Evolutionary conservation across 2,797 vertebrate genomes (phyloP).

Genomic region (Intellagama lesueurii): DNA sequence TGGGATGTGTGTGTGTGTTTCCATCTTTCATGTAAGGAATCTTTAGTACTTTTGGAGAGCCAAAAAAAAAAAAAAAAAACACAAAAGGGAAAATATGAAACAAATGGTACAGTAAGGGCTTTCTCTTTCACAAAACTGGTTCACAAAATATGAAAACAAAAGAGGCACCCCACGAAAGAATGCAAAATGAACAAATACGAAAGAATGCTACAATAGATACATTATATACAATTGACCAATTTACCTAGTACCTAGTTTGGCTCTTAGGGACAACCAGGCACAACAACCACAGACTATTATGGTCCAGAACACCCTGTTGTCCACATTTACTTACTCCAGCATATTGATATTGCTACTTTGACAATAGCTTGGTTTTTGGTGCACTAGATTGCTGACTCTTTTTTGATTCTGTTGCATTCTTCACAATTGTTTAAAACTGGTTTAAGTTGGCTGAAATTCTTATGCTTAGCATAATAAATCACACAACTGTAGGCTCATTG

Average conservation of each 20-base stretch:
- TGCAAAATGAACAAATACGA: no score
- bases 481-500: neutral
- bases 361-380: neutral
- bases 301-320: neutral
- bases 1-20: no score
- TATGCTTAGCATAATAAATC: no score
- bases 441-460: neutral
- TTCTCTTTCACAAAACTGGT: no score
- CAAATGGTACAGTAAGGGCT: no score
- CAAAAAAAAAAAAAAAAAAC: no score
- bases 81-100: no score
- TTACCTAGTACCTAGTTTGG: neutral
- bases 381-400: neutral
- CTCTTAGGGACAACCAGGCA: neutral
- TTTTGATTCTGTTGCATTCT: neutral
- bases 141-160: no score
- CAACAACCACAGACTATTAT: neutral
- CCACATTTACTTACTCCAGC: neutral
- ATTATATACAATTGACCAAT: neutral
- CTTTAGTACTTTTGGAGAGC: no score
- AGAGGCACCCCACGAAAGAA: no score
- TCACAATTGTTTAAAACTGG: neutral
- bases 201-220: no score
- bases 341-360: neutral
- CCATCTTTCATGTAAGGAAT: no score